phyloP scores from a whole-genome alignment of 2,797 vertebrate genomes.

The Sus cebifrons region DNA sequence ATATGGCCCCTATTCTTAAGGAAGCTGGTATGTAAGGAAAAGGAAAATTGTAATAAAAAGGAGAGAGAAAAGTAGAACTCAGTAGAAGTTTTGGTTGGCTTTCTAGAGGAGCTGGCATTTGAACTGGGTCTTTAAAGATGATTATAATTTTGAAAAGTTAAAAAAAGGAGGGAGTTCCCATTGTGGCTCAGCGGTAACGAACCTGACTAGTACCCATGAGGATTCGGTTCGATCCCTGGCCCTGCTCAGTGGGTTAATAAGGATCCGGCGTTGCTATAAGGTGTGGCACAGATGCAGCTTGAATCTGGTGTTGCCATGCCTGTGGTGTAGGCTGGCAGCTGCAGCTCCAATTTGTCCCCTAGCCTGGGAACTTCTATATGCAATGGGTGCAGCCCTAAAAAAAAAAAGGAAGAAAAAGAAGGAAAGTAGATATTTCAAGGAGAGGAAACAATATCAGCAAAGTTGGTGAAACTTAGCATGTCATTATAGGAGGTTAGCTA shows the following conservation, averaged over 20 bases:
- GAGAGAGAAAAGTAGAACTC: neutral
- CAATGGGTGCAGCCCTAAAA: too few relatives aligned
- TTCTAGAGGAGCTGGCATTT: conserved; percentile 9
- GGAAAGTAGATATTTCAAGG: neutral
- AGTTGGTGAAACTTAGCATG: neutral
- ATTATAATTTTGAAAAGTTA: conserved; percentile 10
- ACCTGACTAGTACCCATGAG: too few relatives aligned
- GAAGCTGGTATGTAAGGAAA: neutral
- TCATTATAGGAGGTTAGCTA: neutral
- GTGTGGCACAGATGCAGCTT: too few relatives aligned
- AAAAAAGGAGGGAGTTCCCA: neutral
- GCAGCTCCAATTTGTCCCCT: too few relatives aligned
- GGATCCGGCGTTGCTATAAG: too few relatives aligned
- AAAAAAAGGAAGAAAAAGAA: too few relatives aligned
- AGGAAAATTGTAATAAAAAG: neutral
- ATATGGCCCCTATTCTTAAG: neutral
- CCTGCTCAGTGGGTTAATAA: too few relatives aligned
- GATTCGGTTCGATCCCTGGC: too few relatives aligned
- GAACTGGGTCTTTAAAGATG: neutral
- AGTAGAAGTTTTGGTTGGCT: neutral
- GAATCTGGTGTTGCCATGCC: too few relatives aligned
- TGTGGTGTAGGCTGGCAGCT: too few relatives aligned
- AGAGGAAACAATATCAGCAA: conserved; percentile 3
- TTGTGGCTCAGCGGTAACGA: too few relatives aligned
- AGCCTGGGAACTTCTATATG: too few relatives aligned